phyloP scores from a whole-genome alignment of 2,888 invertebrate species.

The Acrobeloides nanus region DNA sequence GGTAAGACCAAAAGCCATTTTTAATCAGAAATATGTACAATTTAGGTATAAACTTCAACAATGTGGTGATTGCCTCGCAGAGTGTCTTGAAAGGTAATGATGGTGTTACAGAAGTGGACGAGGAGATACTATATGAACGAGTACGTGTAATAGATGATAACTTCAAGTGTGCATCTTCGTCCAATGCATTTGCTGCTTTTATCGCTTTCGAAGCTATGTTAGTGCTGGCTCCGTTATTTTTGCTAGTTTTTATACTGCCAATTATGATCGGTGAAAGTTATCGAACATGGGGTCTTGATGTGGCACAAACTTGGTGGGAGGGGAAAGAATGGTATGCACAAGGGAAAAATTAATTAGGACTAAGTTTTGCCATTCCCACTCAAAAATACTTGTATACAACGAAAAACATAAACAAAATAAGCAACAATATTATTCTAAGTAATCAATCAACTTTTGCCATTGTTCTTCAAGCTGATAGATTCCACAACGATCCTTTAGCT shows the following conservation, averaged over 20 bases:
- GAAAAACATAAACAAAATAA: too few relatives aligned
- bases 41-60: constrained; percentile 19
- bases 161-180: constrained; percentile 18
- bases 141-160: constrained; percentile 19
- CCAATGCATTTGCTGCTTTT: constrained; percentile 22
- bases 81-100: constrained; percentile 17
- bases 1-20: too few relatives aligned
- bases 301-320: constrained; percentile 23
- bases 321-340: constrained; percentile 14
- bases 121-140: constrained; percentile 16
- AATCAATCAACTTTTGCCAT: not conserved
- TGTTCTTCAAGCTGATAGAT: not conserved
- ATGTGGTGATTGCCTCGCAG: constrained; percentile 19
- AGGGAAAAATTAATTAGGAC: too few relatives aligned
- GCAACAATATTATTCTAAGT: constrained; percentile 2
- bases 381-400: too few relatives aligned
- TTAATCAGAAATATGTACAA: too few relatives aligned
- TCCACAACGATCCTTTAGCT: too few relatives aligned
- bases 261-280: constrained; percentile 20
- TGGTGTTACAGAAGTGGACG: constrained; percentile 19
- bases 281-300: constrained; percentile 20
- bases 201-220: constrained; percentile 14
- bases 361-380: too few relatives aligned
- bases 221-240: constrained; percentile 18
- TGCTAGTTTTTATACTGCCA: constrained; percentile 17